Base-by-base conservation (phyloP, 2,888 invertebrate species). In the Leptinotarsa juncta region DNA sequence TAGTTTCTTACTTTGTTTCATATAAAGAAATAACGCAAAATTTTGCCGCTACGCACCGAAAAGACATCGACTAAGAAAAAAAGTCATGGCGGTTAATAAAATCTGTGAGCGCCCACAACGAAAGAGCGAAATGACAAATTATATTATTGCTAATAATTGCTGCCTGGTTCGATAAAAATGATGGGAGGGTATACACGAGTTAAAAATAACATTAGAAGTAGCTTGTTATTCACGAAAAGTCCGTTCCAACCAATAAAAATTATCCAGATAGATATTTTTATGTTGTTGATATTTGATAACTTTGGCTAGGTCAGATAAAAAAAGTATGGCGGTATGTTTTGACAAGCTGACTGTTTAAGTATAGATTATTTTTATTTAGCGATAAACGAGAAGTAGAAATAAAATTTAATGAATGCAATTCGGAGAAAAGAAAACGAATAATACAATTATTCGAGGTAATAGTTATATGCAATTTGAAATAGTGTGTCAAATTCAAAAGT, bases 201-300 rank as follows among this genome's bases (percentile, higher is more conserved):
- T 70, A 76, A 76, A 76, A 76, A 76, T 76, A 76, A 70, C 67
- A 50, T 57, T 68, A 65, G 62, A 53, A 68, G 69, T 65, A 57
- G 32, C 42, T 51, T 65, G 67, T 72, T 76, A 73, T 76, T 73
- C 65, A 48, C 69, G 72, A 75, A 76, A 70, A 75, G 73, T 67
- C 62, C 62, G 60, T 49, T 57, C 32, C 53, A 71, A 68, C 76
- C 76, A 76, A 76, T 76, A 71, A 76, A 76, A 76, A 67, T 67
- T 71, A 67, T 76, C 55, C 73, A 73, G 73, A 76, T 76, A 73
- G 73, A 75, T 73, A 76, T 76, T 76, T 76, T 76, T 69, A 73
- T 72, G 75, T 75, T 70, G 75, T 75, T 69, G 69, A 32, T 72
- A 75, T 72, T 75, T 66, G 75, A 75, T 75, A 75, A 72, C 72